Base-by-base conservation (phyloP, 2,797 vertebrate genomes). In the Centropyge bicolor region DNA sequence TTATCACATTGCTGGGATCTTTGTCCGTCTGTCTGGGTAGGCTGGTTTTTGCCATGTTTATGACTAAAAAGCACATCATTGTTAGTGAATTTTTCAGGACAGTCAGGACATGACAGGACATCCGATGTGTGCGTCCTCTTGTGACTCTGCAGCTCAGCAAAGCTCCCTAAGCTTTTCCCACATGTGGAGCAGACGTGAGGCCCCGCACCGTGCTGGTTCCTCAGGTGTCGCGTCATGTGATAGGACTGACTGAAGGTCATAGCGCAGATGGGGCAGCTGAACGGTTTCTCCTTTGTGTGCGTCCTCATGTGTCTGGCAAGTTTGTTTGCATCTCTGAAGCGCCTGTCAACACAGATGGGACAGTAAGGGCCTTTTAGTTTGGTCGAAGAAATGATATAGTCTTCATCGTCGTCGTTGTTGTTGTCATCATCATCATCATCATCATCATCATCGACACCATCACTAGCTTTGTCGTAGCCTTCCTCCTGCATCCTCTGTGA, bases 211-310 rank as follows among this genome's bases (percentile, higher is more conserved):
- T 94, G 93, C 81, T 92, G 85, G 60, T 82, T 89, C 72, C 85
- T 88, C 80, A 93, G 57, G 86, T 94, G 92, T 6, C 90, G 91
- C 27, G 90, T 92, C 90, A 93, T 88, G 89, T 93, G 92, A 55
- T 93, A 93, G 1, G 89, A 88, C 80, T 94, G 91, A 59, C 90
- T 92, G 72, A 93, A 94, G 10, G 70, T 73, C 17, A 76, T 3
- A 0, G 14, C 0, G 16, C 93, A 94, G 46, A 86, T 4, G 0
- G 90, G 90, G 71, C 93, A 94, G 55, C 10, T 41, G 73, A 88
- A 94, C 0, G 92, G 92, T 55, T 94, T 94, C 67, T 94, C 93
- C 54, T 92, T 88, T 0, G 91, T 92, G 92, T 94, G 93, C 3
- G 69, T 86, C 74, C 91, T 90, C 91, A 93, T 92, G 86, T 93